phyloP scores from a whole-genome alignment of 2,888 invertebrate genomes.

The Dione vanillae region DNA sequence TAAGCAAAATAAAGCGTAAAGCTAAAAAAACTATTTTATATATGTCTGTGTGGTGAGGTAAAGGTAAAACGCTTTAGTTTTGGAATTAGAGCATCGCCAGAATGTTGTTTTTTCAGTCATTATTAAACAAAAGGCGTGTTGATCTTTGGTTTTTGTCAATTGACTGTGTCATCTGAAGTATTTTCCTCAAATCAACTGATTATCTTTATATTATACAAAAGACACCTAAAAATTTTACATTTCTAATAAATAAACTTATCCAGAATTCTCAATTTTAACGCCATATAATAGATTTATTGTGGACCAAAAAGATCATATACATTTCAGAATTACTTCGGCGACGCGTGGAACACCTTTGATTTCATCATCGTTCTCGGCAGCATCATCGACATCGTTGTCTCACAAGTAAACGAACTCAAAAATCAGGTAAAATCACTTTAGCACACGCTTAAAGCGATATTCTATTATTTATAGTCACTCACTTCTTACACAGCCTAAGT shows the following conservation, averaged over 20 bases:
- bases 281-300: not conserved
- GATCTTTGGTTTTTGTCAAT: too few species aligned
- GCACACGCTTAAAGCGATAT: constrained; percentile 33
- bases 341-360: constrained; percentile 99
- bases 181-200: too few species aligned
- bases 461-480: constrained; percentile 48
- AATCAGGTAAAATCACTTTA: constrained; percentile 76
- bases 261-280: not conserved
- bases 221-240: not conserved
- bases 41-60: too few species aligned
- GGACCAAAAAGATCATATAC: not conserved
- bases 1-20: too few species aligned
- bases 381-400: constrained; percentile 98
- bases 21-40: too few species aligned
- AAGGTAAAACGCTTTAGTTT: too few species aligned
- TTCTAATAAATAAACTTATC: not conserved
- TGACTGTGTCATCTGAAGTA: too few species aligned
- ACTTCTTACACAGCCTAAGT: constrained; percentile 48
- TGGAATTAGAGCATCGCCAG: too few species aligned
- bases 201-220: too few species aligned
- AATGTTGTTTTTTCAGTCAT: too few species aligned
- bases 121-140: too few species aligned
- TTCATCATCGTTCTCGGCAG: constrained; percentile 98
- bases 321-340: constrained; percentile 96
- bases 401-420: constrained; percentile 96